These are phyloP conservation scores for Ptilodon capucinus DNA, from an alignment of 2,888 invertebrate genomes.

Conservation along the genomic window DNA sequence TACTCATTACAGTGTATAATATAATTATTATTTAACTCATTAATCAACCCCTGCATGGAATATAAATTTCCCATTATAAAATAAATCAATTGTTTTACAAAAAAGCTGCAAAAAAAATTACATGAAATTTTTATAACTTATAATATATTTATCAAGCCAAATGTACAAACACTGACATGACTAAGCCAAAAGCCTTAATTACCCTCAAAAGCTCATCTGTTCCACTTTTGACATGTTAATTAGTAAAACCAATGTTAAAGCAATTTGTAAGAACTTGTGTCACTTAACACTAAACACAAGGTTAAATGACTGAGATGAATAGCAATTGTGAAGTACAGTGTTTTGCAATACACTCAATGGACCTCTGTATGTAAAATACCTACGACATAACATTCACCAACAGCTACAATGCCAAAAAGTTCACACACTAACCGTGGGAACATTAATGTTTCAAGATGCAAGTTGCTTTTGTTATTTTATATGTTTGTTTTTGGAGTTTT, in stretches of 20 bases:
- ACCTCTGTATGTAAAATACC: slow-evolving; percentile 36
- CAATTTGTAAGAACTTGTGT: slow-evolving; percentile 39
- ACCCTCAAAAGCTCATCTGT: slow-evolving; percentile 1
- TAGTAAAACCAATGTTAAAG: slow-evolving; percentile 33
- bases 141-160: too few relatives aligned
- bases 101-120: too few relatives aligned
- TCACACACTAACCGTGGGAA: slow-evolving; percentile 70
- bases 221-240: slow-evolving; percentile 25
- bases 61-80: too few relatives aligned
- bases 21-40: too few relatives aligned
- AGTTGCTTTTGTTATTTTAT: not conserved
- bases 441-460: slow-evolving; percentile 17
- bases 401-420: slow-evolving; percentile 69
- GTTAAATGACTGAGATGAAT: slow-evolving; percentile 61
- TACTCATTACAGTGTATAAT: too few relatives aligned
- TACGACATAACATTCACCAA: slow-evolving; percentile 58
- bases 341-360: slow-evolving; percentile 66
- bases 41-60: too few relatives aligned
- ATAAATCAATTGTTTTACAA: too few relatives aligned
- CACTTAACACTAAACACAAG: slow-evolving; percentile 57
- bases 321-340: slow-evolving; percentile 27
- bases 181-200: too few relatives aligned
- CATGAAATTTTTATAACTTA: too few relatives aligned
- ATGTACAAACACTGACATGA: too few relatives aligned
- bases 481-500: not conserved